phyloP scores from a whole-genome alignment of 2,797 vertebrate genomes.

The Gymnoscopelus braueri region DNA sequence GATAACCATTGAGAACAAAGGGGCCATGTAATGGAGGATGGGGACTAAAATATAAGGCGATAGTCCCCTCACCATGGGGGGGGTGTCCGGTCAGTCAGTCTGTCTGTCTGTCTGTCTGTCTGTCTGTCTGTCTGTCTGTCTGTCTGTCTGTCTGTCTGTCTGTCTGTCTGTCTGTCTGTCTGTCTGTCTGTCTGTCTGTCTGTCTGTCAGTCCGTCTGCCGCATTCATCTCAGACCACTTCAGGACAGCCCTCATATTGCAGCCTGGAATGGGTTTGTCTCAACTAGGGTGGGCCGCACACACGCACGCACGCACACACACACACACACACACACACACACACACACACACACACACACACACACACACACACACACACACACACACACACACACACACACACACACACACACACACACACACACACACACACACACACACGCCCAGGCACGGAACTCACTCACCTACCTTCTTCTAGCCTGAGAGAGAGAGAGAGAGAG shows the following conservation, averaged over 20 bases:
- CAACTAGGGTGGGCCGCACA: constrained; percentile 59
- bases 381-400: constrained; percentile 15
- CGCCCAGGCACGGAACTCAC: constrained; percentile 10
- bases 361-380: constrained; percentile 17
- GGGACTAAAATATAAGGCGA: constrained; percentile 79
- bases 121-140: constrained; percentile 66
- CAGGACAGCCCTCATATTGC: constrained; percentile 43
- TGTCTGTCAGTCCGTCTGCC: constrained; percentile 49
- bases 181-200: not conserved
- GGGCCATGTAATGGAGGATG: constrained; percentile 83
- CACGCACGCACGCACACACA: constrained; percentile 10
- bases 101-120: constrained; percentile 42
- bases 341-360: constrained; percentile 12
- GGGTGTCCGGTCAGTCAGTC: constrained; percentile 58
- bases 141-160: not conserved
- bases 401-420: constrained; percentile 17
- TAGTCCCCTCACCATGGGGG: constrained; percentile 57
- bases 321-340: constrained; percentile 10
- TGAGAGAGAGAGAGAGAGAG: constrained; percentile 46
- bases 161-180: not conserved
- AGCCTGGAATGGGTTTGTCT: constrained; percentile 5
- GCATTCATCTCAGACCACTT: constrained; percentile 57
- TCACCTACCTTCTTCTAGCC: constrained; percentile 46
- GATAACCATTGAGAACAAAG: constrained; percentile 88
- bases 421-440: constrained; percentile 1